Base-by-base conservation (phyloP, 2,888 invertebrate genomes). In the Pollenia labialis region DNA sequence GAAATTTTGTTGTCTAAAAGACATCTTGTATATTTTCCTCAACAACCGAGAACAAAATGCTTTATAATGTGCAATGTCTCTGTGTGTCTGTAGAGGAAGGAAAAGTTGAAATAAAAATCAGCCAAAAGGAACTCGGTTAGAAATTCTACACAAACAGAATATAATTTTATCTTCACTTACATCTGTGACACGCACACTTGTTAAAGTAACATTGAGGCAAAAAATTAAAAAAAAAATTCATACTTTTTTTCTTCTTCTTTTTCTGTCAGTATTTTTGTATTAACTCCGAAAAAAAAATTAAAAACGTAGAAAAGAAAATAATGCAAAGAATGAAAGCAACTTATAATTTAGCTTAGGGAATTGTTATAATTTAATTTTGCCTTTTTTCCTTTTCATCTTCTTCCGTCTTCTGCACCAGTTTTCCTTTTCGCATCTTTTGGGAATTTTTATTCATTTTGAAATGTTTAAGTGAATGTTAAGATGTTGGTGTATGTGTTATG, bases 341-440 rank as follows among this genome's bases (percentile, higher is more conserved):
- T 88, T 89, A 87, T 88, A 88, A 89, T 89, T 89, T 89, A 84
- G 88, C 88, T 87, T 54, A 87, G 88, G 88, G 88, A 89, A 88
- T 88, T 89, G 88, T 88, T 89, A 88, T 89, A 89, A 89, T 88
- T 89, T 89, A 88, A 89, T 89, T 89, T 89, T 85, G 85, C 81
- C 62, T 88, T 85, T 85, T 87, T 76, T 75, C 74, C 56, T 82
- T 42, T 75, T 60, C 69, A 81, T 69, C 62, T 71, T 87, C 40
- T 72, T 72, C 79, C 58, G 56, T 72, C 64, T 79, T 60, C 42
- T 77, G 58, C 75, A 50, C 48, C 68, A 60, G 56, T 52, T 81
- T 86, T 79, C 56, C 16, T 72, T 75, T 42, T 11, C 44, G 18
- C 60, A 80, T 85, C 79, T 80, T 80, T 80, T 68, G 84, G 84